These are phyloP conservation scores for Rhagium mordax DNA, from an alignment of 2,888 invertebrate species.

Conservation along the genomic window DNA sequence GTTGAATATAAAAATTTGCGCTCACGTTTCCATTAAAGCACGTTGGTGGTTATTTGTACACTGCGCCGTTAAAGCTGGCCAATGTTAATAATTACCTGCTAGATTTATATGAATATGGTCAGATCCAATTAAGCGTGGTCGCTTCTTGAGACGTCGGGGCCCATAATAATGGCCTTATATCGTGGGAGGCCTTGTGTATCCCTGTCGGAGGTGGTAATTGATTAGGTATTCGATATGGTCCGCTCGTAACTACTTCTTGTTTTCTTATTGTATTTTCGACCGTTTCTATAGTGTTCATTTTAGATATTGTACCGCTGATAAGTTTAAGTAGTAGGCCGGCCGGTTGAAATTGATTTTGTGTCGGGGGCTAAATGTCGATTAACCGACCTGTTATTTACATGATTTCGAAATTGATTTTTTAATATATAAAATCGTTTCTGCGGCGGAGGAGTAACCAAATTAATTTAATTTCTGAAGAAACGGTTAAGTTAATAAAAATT, in stretches of 20 bases:
- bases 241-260: neutral
- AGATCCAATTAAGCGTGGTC: neutral
- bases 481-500: too few relatives aligned
- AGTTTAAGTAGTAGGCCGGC: constrained; percentile 19
- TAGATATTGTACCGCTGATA: constrained; percentile 17
- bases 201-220: constrained; percentile 1
- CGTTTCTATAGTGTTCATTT: constrained; percentile 1
- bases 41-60: too few relatives aligned
- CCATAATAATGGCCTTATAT: neutral
- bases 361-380: constrained; percentile 42
- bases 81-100: neutral
- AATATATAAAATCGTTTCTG: neutral
- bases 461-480: too few relatives aligned
- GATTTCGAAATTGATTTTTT: constrained; percentile 26
- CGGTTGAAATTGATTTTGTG: constrained; percentile 35
- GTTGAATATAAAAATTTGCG: too few relatives aligned
- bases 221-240: neutral
- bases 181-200: neutral
- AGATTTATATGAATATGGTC: neutral
- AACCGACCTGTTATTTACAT: constrained; percentile 41
- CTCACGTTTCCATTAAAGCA: too few relatives aligned
- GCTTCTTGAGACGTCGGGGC: neutral
- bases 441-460: neutral
- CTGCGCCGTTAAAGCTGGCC: too few relatives aligned
- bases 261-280: constrained; percentile 12